These are phyloP conservation scores for Diogma glabrata DNA, from an alignment of 2,888 invertebrate species.

Conservation along the genomic window DNA sequence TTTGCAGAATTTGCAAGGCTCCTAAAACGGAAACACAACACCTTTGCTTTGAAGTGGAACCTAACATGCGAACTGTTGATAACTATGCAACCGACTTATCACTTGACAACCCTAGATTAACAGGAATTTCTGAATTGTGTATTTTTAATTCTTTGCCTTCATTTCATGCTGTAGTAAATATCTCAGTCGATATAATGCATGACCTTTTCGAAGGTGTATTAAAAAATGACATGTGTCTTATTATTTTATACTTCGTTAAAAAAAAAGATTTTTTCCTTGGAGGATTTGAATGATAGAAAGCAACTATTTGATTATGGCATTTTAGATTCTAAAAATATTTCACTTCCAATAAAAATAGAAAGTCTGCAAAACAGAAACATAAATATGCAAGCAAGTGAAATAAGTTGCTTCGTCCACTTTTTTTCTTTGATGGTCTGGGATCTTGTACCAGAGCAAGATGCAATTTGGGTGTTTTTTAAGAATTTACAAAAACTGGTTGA, in stretches of 20 bases:
- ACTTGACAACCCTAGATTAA: background rate
- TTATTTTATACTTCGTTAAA: background rate
- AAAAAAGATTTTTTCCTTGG: background rate
- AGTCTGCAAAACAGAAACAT: background rate
- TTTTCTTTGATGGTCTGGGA: background rate
- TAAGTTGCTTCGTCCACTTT: background rate
- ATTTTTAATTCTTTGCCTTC: background rate
- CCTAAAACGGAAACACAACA: background rate
- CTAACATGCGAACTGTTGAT: background rate
- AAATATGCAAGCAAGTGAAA: conserved; percentile 1
- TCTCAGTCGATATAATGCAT: background rate
- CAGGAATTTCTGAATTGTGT: background rate
- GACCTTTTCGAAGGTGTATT: background rate
- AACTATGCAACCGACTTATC: background rate
- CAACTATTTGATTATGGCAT: background rate
- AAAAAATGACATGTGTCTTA: background rate
- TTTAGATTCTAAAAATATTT: background rate
- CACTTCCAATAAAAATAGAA: background rate
- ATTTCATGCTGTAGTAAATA: background rate
- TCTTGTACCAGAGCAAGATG: background rate
- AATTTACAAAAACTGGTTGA: background rate
- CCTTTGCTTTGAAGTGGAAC: background rate
- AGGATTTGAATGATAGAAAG: background rate
- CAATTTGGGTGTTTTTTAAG: background rate
- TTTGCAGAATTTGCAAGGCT: background rate